A percentile compares a stretch with the other conserved stretches of the same genome.
phyloP scores from a whole-genome alignment of 2,888 invertebrate genomes.

The Chrysopilus asiliformis region DNA sequence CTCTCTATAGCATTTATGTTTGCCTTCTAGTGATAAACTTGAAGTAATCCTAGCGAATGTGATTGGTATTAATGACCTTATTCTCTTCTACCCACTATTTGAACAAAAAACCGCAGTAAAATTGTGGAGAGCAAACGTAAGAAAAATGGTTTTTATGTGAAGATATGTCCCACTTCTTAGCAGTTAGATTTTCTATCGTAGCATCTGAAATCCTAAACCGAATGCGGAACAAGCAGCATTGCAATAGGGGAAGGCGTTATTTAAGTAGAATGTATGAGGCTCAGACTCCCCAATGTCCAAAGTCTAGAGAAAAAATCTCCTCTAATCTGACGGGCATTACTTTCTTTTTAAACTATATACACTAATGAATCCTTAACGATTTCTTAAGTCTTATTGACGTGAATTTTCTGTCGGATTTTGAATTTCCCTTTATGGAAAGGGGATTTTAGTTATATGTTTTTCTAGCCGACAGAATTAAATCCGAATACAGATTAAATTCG shows the following conservation, averaged over 20 bases:
- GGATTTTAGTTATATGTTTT: no score
- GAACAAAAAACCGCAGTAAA: no score
- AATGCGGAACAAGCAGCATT: no score
- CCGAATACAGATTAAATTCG: no score
- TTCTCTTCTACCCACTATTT: no score
- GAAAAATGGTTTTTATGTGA: conserved; percentile 7
- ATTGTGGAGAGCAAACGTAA: conserved; percentile 5
- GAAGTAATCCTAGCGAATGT: conserved; percentile 12
- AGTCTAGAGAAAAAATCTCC: conserved; percentile 2
- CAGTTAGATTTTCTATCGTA: no score
- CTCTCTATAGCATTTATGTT: no score
- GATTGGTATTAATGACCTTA: conserved; percentile 14
- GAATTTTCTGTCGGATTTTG: conserved; percentile 1
- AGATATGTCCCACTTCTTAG: neutral
- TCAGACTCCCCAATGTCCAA: neutral
- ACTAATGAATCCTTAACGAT: conserved; percentile 12
- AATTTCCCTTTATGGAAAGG: no score
- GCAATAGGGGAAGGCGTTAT: no score
- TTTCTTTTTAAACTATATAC: conserved; percentile 2
- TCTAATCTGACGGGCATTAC: conserved; percentile 3
- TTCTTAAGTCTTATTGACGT: conserved; percentile 10
- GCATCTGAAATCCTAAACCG: no score
- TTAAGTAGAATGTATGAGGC: no score
- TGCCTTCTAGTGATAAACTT: conserved; percentile 8
- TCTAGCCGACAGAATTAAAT: no score